Evolutionary conservation across 2,113 vertebrate genomes (phyloP).

Genomic region (Triplophysa tibetana): DNA sequence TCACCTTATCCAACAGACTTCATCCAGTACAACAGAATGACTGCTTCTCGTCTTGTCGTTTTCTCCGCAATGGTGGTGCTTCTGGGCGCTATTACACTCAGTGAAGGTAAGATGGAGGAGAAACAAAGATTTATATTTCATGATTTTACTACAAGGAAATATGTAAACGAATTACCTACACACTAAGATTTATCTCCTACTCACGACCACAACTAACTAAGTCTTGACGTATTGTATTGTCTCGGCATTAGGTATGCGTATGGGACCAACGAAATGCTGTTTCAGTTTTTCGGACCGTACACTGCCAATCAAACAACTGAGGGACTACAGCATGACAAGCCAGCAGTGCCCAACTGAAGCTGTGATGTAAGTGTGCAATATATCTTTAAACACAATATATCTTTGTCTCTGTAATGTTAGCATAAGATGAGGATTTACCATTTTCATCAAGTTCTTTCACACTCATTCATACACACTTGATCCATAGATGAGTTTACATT

Average conservation of each 20-base stretch:
- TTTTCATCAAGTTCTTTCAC: no score
- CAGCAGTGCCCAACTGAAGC: constrained; percentile 65
- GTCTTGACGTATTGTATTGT: background rate
- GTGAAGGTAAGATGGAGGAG: constrained; percentile 64
- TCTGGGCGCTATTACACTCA: constrained; percentile 60
- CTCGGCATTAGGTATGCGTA: constrained; percentile 62
- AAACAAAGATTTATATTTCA: background rate
- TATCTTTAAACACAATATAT: background rate
- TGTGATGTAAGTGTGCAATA: constrained; percentile 64
- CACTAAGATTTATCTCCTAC: no score
- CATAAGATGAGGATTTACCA: no score
- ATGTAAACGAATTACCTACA: no score
- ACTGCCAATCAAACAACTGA: constrained; percentile 38
- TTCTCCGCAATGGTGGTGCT: constrained; percentile 59
- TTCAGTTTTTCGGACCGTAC: constrained; percentile 47
- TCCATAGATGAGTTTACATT: background rate
- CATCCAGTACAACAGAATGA: constrained; percentile 55
- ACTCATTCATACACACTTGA: no score
- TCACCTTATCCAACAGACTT: background rate
- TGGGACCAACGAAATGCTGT: constrained; percentile 67
- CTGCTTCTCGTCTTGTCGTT: constrained; percentile 61
- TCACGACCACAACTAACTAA: no score
- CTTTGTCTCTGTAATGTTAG: background rate
- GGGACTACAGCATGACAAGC: constrained; percentile 62
- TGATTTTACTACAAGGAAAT: background rate